Conservation (phyloP, 2,797 vertebrate species). For the Sebastes alutus region DNA sequence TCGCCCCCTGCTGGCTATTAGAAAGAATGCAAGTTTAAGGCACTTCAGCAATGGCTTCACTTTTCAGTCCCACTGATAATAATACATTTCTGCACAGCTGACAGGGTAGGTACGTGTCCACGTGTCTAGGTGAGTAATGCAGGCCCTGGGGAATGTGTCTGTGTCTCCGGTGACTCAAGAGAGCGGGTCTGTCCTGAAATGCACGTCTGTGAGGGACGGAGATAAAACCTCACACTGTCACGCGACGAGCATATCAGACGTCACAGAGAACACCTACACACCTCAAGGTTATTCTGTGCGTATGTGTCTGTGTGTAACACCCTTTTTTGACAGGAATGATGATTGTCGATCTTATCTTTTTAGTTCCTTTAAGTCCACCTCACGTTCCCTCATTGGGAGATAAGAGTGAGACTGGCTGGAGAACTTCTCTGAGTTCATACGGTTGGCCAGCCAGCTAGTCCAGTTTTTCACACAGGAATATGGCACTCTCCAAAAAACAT, state of each 20-base stretch:
- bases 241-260: slow-evolving; percentile 11
- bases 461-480: background rate
- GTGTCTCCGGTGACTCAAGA: slow-evolving; percentile 7
- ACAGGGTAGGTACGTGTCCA: slow-evolving; percentile 1
- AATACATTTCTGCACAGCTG: background rate
- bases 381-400: background rate
- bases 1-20: no score
- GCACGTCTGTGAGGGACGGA: background rate
- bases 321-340: background rate
- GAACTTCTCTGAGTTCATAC: background rate
- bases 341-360: slow-evolving; percentile 15
- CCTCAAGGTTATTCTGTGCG: background rate
- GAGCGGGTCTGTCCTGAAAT: background rate
- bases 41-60: no score
- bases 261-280: slow-evolving; percentile 32
- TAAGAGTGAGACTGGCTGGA: background rate
- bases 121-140: background rate
- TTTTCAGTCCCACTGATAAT: background rate
- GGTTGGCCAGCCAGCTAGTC: background rate
- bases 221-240: slow-evolving; percentile 35
- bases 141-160: slow-evolving; percentile 26
- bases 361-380: background rate
- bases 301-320: background rate
- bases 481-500: background rate
- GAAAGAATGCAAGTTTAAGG: no score